These are phyloP conservation scores for Zapornia atra DNA, from an alignment of 2,113 vertebrate genomes.

Conservation along the genomic window DNA sequence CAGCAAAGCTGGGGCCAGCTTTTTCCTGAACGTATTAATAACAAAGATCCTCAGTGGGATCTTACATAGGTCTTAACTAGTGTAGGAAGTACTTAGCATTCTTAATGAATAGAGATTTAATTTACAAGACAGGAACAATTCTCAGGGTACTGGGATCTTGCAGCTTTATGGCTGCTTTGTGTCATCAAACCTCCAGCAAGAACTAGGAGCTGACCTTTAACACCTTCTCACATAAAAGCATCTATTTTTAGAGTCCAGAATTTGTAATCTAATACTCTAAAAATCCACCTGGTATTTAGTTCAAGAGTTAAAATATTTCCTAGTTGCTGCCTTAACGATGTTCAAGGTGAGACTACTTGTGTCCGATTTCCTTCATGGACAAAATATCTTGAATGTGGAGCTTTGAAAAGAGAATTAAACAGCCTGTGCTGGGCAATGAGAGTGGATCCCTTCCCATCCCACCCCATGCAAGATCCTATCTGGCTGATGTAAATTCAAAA, in stretches of 20 bases:
- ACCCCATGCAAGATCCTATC: not conserved
- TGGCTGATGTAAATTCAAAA: not conserved
- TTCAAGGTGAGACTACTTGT: not conserved
- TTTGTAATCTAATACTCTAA: not conserved
- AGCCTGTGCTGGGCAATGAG: not conserved
- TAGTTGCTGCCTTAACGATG: not conserved
- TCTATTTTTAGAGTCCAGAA: not conserved
- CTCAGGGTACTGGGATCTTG: slow-evolving; percentile 32
- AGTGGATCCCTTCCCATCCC: not conserved
- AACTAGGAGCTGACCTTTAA: not conserved
- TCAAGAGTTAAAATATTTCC: not conserved
- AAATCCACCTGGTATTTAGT: not conserved
- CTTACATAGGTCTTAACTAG: slow-evolving; percentile 41
- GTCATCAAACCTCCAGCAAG: not conserved
- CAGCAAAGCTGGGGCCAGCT: not conserved
- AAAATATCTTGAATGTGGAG: not conserved
- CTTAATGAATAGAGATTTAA: slow-evolving; percentile 71
- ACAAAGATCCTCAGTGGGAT: slow-evolving; percentile 23
- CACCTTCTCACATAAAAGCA: not conserved
- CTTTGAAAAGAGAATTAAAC: not conserved
- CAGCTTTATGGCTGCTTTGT: slow-evolving; percentile 36
- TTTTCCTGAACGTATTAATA: not conserved
- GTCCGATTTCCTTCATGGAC: not conserved
- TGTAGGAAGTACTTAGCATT: slow-evolving; percentile 67
- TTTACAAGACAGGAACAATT: slow-evolving; percentile 36